Evolutionary conservation across 2,113 vertebrate species (phyloP), one percentile per base, ranked within the genome.

Genomic region (Rhombomys opimus): DNA sequence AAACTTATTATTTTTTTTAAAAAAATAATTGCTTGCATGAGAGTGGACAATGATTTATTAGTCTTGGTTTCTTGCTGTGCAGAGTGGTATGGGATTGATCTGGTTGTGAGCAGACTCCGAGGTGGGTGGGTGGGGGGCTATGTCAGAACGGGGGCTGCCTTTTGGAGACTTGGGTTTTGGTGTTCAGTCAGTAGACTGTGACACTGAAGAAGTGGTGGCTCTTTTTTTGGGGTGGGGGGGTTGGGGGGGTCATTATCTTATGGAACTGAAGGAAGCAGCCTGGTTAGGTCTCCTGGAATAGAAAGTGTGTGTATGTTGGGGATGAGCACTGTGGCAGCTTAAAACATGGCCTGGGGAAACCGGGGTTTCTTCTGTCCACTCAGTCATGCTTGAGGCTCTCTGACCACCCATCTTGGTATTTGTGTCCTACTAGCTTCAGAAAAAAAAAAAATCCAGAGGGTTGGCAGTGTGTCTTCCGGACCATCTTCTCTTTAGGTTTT

Each of bases 11-110:
- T 98, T 98, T 98, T 57, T 14, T 61, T 20, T 20, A 61, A n/a
- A n/a, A n/a, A n/a, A 61, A 98, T 98, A 98, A 98, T 98, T 98
- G 98, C 98, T 98, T 98, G 98, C 98, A 98, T 97, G 97, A 97
- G 97, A 97, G 95, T n/a, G 87, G 96, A 97, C 98, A 96, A 97
- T 98, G 98, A 98, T 98, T 98, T 98, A 98, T 98, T 98, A 98
- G 98, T 97, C 95, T 96, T 86, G 23, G 97, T 94, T 96, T 97
- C 97, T 97, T 96, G 97, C 97, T 41, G 75, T 96, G 97, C 96
- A 86, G 98, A 98, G 95, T 94, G 78, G 96, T 22, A 2, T 80
- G 92, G 95, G 97, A 98, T 98, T 98, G 98, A 98, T 98, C 85
- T 82, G 97, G 96, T 17, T 12, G 95, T 27, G 46, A 15, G 91